A percentile compares a stretch with the other conserved stretches of the same genome.
Conservation (phyloP, 2,888 invertebrate genomes). For the Oegoconia quadripuncta region DNA sequence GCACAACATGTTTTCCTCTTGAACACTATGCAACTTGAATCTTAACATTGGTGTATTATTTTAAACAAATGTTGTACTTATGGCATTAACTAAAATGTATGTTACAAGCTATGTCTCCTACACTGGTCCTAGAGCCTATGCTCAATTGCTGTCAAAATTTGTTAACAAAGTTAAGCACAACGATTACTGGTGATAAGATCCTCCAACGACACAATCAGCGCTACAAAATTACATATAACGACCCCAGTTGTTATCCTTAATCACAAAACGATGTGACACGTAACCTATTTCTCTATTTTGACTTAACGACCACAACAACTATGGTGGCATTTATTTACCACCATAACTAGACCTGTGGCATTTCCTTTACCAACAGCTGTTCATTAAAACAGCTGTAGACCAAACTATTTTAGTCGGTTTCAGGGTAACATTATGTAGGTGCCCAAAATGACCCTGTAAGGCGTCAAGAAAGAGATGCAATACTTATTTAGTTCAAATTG, state of each 20-base stretch:
- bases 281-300: slow-evolving; percentile 34
- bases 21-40: too few species aligned
- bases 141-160: slow-evolving; percentile 11
- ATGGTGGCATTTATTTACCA: slow-evolving; percentile 22
- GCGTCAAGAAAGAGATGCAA: slow-evolving; percentile 30
- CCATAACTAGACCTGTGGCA: slow-evolving; percentile 21
- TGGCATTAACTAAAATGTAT: too few species aligned
- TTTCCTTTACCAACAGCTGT: slow-evolving; percentile 4
- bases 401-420: slow-evolving; percentile 24
- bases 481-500: slow-evolving; percentile 59
- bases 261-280: slow-evolving; percentile 41
- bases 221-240: slow-evolving; percentile 32
- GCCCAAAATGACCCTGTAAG: slow-evolving; percentile 42
- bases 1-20: too few species aligned
- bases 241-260: slow-evolving; percentile 30
- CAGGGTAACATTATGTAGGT: slow-evolving; percentile 43
- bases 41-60: too few species aligned
- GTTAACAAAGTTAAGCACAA: slow-evolving; percentile 19
- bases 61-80: too few species aligned
- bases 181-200: slow-evolving; percentile 18
- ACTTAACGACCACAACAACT: slow-evolving; percentile 27
- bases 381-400: slow-evolving; percentile 11
- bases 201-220: slow-evolving; percentile 35
- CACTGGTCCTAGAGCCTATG: too few species aligned
- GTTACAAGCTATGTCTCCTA: too few species aligned